Evolutionary conservation across 2,113 vertebrate genomes (phyloP).

Genomic region (Amazona vittata): DNA sequence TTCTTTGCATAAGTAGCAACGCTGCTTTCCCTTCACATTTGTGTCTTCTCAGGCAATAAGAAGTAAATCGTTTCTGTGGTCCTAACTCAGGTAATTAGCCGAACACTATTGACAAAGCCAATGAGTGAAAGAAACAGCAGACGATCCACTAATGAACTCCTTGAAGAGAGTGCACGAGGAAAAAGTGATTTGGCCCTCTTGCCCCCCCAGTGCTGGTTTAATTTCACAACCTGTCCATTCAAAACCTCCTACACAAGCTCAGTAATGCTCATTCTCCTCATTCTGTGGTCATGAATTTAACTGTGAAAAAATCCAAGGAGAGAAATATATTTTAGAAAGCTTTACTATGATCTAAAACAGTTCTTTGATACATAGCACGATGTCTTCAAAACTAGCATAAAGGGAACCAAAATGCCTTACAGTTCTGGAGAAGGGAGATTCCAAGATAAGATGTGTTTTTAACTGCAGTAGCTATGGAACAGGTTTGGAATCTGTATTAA

Average conservation of each 20-base stretch:
- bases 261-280: neutral
- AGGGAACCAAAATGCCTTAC: slow-evolving; percentile 14
- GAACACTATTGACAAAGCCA: neutral
- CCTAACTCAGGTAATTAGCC: neutral
- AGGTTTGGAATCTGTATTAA: slow-evolving; percentile 10
- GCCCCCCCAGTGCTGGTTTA: neutral
- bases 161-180: neutral
- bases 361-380: slow-evolving; percentile 28
- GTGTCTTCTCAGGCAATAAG: neutral
- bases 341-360: slow-evolving; percentile 38
- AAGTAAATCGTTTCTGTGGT: neutral
- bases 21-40: neutral
- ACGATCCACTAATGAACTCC: neutral
- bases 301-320: neutral
- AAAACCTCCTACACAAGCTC: slow-evolving; percentile 13
- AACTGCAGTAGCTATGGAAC: neutral
- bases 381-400: slow-evolving; percentile 25
- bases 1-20: neutral
- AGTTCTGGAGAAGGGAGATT: slow-evolving; percentile 23
- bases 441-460: slow-evolving; percentile 20
- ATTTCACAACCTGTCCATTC: slow-evolving; percentile 36
- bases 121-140: slow-evolving; percentile 7
- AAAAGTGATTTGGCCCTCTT: neutral
- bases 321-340: slow-evolving; percentile 15
- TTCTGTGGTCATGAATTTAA: neutral